Evolutionary conservation across 1,140 invertebrate species (phyloP).

Genomic region (Steinernema khuongi): DNA sequence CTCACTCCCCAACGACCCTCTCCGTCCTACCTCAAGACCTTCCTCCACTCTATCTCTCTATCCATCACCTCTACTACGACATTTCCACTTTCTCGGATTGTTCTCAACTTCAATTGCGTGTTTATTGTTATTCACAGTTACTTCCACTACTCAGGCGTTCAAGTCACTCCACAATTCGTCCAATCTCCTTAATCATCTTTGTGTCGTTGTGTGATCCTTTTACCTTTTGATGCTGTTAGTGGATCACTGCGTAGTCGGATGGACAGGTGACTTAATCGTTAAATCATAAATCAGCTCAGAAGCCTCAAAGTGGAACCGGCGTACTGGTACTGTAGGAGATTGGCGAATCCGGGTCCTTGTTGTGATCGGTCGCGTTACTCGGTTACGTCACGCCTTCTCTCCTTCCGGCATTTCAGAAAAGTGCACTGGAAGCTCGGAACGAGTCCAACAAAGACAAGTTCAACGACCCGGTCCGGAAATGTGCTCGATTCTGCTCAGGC

Average conservation of each 20-base stretch:
- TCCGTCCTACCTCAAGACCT: slow-evolving; percentile 4
- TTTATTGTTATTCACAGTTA: neutral
- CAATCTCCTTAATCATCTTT: neutral
- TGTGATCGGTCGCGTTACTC: too few species aligned
- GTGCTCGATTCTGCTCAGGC: too few species aligned
- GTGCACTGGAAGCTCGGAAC: too few species aligned
- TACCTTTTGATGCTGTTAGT: neutral
- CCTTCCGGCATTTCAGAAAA: too few species aligned
- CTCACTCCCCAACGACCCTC: neutral
- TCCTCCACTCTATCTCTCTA: neutral
- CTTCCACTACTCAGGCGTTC: neutral
- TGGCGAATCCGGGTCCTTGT: too few species aligned
- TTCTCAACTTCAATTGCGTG: neutral
- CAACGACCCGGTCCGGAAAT: too few species aligned
- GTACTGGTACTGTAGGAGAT: too few species aligned
- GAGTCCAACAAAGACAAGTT: too few species aligned
- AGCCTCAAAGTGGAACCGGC: too few species aligned
- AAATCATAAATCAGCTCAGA: neutral
- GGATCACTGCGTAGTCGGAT: neutral
- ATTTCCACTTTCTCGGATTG: neutral
- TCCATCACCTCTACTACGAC: neutral
- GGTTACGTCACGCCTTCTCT: too few species aligned
- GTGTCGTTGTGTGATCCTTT: too few species aligned
- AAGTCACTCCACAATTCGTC: neutral
- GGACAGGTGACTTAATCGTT: neutral